Evolutionary conservation across 1,140 invertebrate genomes (phyloP), one percentile per base, ranked within the genome.

Genomic region (Orius insidiosus): DNA sequence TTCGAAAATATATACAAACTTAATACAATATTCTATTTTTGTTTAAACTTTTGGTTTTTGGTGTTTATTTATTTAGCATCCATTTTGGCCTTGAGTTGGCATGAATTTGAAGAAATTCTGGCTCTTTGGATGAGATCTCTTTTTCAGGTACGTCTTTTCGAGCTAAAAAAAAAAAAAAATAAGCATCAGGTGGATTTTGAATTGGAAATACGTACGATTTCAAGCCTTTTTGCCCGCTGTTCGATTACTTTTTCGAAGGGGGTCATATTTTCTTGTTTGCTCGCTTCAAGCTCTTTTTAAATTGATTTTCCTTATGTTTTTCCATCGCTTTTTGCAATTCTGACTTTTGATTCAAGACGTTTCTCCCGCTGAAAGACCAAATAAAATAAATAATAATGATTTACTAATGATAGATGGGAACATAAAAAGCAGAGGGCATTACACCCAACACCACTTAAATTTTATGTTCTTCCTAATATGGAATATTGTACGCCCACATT

Each of bases 301-400:
- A 68, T 50, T 74, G 71, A 5, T 73, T 71, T 59, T 89, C 84
- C 62, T 84, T 84, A 55, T 88, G 80, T 68, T 81, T 85, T 55
- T 87, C 81, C 57, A 92, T 68, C 35, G 83, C 85, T 59, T 76
- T 78, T 60, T 87, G 76, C 46, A 90, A 66, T 65, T 90, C 85
- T 50, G 76, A 82, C 65, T 90, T 89, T 64, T 89, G 83, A 60
- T 85, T 85, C 36, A 94, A 68, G 34, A 92, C 85, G 66, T 79
- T 88, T 63, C 80, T 85, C 37, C 85, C 87, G 61, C 86, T 92
- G 68, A 11, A n/a, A n/a, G n/a, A n/a, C n/a, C n/a, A 76, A 73
- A 51, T 54, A 45, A 52, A 58, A 53, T 45, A 38, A 8, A n/a
- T n/a, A n/a, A n/a, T n/a, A n/a, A n/a, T n/a, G n/a, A n/a, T n/a